phyloP scores from a whole-genome alignment of 2,113 vertebrate genomes.

The Notarius lentiginosus region DNA sequence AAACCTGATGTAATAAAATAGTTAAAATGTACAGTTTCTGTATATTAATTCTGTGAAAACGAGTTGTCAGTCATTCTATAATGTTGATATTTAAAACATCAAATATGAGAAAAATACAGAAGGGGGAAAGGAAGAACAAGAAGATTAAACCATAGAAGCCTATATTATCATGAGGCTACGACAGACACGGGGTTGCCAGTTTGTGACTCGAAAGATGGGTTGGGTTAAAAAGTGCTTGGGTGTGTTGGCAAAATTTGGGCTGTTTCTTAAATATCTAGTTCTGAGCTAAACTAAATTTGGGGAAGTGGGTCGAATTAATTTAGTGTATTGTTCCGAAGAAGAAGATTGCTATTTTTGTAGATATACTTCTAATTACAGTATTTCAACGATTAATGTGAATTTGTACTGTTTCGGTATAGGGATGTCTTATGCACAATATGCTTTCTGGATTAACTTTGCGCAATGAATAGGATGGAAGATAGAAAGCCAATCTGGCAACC shows the following conservation, averaged over 20 bases:
- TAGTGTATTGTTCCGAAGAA: background rate
- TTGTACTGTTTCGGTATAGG: background rate
- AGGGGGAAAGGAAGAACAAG: background rate
- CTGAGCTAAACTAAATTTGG: background rate
- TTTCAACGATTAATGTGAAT: background rate
- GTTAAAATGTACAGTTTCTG: background rate
- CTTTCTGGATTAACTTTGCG: background rate
- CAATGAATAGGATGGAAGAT: background rate
- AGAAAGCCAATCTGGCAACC: slow-evolving; percentile 18
- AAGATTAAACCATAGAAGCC: background rate
- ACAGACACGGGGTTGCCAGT: slow-evolving; percentile 19
- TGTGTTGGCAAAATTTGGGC: background rate
- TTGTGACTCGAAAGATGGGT: background rate
- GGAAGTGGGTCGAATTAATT: background rate
- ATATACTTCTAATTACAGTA: background rate
- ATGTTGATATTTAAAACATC: background rate
- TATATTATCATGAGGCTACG: background rate
- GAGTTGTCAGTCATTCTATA: background rate
- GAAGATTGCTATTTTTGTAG: background rate
- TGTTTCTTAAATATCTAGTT: background rate
- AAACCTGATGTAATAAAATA: background rate
- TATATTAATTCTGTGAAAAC: background rate
- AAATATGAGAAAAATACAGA: background rate
- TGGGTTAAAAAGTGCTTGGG: background rate
- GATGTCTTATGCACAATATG: background rate